phyloP scores from a whole-genome alignment of 2,113 vertebrate genomes.

The Eurystomus gularis region DNA sequence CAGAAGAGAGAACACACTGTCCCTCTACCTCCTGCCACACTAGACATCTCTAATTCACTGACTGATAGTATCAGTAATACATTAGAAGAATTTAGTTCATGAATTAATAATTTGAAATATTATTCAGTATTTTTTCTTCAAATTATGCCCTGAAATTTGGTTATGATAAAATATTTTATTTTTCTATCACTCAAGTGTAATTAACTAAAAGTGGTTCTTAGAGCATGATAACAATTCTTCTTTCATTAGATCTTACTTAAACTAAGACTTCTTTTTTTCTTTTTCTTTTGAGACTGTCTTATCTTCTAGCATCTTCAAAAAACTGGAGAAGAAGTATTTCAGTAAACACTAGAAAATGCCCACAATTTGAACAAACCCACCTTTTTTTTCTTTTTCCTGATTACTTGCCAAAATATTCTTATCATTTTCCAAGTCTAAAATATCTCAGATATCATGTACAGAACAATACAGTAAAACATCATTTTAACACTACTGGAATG shows the following conservation, averaged over 20 bases:
- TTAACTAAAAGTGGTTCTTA: neutral
- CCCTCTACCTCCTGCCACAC: neutral
- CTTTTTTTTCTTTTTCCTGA: accelerated
- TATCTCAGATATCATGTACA: neutral
- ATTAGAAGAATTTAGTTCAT: neutral
- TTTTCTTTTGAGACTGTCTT: neutral
- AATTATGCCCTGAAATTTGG: neutral
- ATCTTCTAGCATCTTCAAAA: neutral
- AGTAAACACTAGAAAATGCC: neutral
- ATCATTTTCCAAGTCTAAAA: neutral
- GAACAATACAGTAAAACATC: neutral
- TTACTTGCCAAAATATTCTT: neutral
- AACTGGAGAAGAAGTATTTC: neutral
- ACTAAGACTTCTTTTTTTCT: neutral
- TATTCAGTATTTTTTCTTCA: neutral
- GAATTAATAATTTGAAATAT: neutral
- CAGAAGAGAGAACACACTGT: neutral
- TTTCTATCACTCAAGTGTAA: neutral
- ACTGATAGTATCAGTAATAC: neutral
- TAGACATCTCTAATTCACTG: neutral
- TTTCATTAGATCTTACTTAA: neutral
- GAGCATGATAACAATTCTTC: neutral
- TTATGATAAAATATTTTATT: accelerated
- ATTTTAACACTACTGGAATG: neutral
- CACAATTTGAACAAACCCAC: accelerated